Evolutionary conservation across 2,888 invertebrate genomes (phyloP), one percentile per base, ranked within the genome.

Genomic region (Cerastoderma edule): DNA sequence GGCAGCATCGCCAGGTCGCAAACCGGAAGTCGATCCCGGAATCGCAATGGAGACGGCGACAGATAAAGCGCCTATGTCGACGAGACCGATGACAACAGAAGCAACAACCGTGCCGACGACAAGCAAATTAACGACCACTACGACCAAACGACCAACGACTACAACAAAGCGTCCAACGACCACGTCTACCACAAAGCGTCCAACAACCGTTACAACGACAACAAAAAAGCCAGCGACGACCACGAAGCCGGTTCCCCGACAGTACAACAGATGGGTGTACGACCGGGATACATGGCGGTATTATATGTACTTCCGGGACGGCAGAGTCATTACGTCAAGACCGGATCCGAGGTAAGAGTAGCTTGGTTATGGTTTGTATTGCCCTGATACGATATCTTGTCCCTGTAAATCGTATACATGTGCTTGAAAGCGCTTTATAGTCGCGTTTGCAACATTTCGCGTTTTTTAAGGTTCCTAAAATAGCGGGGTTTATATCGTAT

Each of bases 261-360:
- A 16, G 2, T 77, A 77, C 54, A 70, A 75, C 35, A 39, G 39
- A 33, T 82, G 82, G 82, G 69, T 82, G 8, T 82, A 74, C 33
- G 72, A 82, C 60, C 35, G 53, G n/a, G 69, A 77, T 6, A 39
- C 69, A 32, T 79, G 77, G 74, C 28, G 79, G 54, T 82, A 79
- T 27, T 79, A 63, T 32, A 76, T 76, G 69, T 79, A 82, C 68
- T 70, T 60, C 24, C 35, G 65, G 22, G 77, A 82, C 33, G 82
- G 82, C 0, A 39, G 66, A 4, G 56, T 63, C 60, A 57, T 82
- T 16, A 82, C 82, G 6, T 82, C 82, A 1, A 46, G 72, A 30
- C 82, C 82, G 3, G 82, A 82, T 33, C 77, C 82, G 22, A 71
- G 81, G 81, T 81, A 53, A n/a, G 56, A 54, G 22, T n/a, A n/a